Percentiles rank a stretch among this genome's conserved stretches.
Conservation (phyloP, 2,113 vertebrate species). For the Hucho hucho region DNA sequence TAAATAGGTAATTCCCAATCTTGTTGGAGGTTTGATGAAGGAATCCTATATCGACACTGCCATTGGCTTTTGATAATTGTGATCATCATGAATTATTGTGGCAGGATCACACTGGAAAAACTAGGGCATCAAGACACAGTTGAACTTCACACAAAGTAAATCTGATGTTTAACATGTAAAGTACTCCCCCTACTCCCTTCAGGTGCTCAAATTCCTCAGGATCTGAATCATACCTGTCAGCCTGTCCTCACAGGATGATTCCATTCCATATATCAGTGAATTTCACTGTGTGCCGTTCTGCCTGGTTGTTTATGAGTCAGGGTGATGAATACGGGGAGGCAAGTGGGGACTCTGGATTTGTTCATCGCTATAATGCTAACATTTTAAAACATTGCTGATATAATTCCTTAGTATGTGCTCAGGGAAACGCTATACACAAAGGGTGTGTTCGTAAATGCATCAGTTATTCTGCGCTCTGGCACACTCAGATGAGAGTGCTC, state of each 20-base stretch:
- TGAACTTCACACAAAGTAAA: not conserved
- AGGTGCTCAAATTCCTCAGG: conserved; percentile 32
- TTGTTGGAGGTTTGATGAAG: no score
- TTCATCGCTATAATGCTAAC: conserved; percentile 1
- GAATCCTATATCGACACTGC: no score
- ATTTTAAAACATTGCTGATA: not conserved
- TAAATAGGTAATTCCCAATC: no score
- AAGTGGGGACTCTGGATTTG: not conserved
- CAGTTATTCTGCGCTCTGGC: no score
- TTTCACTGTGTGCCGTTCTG: conserved; percentile 11
- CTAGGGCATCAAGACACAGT: no score
- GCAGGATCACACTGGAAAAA: no score
- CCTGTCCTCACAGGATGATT: conserved; percentile 12
- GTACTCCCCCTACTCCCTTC: conserved; percentile 2
- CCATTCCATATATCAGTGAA: conserved; percentile 14
- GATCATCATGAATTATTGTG: no score
- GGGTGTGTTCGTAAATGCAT: no score
- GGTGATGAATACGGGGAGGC: conserved; percentile 20
- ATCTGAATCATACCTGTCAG: conserved; percentile 35
- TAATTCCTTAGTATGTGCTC: not conserved
- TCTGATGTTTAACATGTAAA: not conserved
- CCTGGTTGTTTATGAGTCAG: conserved; percentile 24
- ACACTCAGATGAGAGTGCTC: no score
- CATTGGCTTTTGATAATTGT: no score
- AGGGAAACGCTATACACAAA: not conserved